Conservation (phyloP, 2,888 invertebrate species). For the Dinocampus coccinellae region DNA sequence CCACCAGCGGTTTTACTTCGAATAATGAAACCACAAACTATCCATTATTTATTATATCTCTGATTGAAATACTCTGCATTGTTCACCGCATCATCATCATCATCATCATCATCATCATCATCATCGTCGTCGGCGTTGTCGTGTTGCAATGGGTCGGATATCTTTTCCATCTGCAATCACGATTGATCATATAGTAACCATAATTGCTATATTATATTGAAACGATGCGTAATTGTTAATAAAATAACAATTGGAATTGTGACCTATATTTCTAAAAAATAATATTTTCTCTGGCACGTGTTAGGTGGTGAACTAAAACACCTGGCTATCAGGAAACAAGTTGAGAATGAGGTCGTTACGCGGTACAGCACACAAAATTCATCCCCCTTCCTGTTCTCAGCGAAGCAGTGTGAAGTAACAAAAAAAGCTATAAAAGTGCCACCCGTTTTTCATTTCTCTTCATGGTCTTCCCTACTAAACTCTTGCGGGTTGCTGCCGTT, state of each 20-base stretch:
- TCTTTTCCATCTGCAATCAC: background rate
- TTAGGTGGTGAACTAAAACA: background rate
- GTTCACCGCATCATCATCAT: constrained; percentile 13
- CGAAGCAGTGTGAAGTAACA: background rate
- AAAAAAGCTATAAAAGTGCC: background rate
- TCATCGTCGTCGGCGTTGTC: background rate
- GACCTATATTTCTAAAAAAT: background rate
- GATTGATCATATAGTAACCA: too few relatives aligned
- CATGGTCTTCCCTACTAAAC: background rate
- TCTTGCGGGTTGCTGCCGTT: background rate
- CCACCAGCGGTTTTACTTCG: background rate
- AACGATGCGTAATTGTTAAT: background rate
- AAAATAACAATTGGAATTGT: background rate
- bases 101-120: background rate
- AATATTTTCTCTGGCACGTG: background rate
- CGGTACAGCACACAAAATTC: background rate
- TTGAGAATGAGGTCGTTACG: background rate
- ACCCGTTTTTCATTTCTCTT: background rate
- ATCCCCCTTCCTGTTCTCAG: background rate
- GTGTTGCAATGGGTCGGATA: constrained; percentile 9
- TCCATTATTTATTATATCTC: constrained; percentile 32
- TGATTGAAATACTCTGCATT: background rate
- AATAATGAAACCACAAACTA: constrained; percentile 35
- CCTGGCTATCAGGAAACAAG: background rate
- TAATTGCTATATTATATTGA: too few relatives aligned